Conservation (phyloP, 2,888 invertebrate species). For the Drosophila longiperda region DNA sequence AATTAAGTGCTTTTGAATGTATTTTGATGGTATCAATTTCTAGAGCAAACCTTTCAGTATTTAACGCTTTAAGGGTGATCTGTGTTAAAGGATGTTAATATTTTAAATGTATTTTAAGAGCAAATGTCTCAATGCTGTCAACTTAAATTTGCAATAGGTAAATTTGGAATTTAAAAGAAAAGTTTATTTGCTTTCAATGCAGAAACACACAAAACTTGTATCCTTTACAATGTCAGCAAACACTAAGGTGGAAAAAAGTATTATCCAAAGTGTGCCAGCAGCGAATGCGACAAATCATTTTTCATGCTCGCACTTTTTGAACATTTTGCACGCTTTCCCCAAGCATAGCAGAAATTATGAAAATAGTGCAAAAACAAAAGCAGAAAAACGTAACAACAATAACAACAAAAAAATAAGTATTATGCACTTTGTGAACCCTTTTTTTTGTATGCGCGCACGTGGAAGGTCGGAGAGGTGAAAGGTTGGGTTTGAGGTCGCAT, state of each 20-base stretch:
- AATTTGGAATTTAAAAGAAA: neutral
- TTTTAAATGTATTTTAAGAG: neutral
- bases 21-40: neutral
- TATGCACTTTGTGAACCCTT: slow-evolving; percentile 65
- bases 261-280: slow-evolving; percentile 20
- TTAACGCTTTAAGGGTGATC: neutral
- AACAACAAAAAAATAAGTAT: slow-evolving; percentile 28
- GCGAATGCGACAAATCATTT: slow-evolving; percentile 57
- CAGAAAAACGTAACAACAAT: slow-evolving; percentile 41
- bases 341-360: slow-evolving; percentile 48
- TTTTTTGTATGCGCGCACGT: slow-evolving; percentile 30
- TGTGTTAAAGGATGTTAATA: neutral
- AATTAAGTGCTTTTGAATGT: neutral
- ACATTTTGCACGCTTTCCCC: slow-evolving; percentile 54
- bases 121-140: neutral
- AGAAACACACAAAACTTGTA: neutral
- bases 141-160: neutral
- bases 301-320: slow-evolving; percentile 43
- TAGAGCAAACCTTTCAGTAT: neutral
- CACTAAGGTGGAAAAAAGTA: slow-evolving; percentile 20
- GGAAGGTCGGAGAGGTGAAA: slow-evolving; percentile 7
- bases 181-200: neutral
- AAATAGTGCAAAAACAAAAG: slow-evolving; percentile 54
- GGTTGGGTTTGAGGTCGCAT: slow-evolving; percentile 48
- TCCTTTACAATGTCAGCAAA: neutral